phyloP scores from a whole-genome alignment of 2,113 vertebrate species.

The Crotalus horridus region DNA sequence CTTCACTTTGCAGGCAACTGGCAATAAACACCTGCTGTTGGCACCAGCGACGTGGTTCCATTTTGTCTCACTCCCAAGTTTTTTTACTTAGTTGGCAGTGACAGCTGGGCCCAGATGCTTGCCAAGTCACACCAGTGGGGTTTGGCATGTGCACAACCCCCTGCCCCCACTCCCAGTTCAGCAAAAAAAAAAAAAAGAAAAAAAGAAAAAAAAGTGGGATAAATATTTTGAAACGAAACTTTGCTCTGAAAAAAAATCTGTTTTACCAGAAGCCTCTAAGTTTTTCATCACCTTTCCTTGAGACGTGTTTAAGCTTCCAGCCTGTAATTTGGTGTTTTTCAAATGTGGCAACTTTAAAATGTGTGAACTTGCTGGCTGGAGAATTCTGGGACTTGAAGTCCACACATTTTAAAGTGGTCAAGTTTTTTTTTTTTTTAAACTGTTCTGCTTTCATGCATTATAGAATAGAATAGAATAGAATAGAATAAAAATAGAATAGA shows the following conservation, averaged over 20 bases:
- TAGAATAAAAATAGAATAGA: too few relatives aligned
- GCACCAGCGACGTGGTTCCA: not conserved
- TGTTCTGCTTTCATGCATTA: not conserved
- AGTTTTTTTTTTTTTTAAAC: not conserved
- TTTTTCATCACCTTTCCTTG: not conserved
- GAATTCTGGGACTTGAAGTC: not conserved
- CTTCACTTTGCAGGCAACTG: constrained; percentile 1
- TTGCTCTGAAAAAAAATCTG: not conserved
- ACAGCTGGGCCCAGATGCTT: not conserved
- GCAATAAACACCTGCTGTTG: constrained; percentile 28
- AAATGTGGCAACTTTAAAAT: too few relatives aligned
- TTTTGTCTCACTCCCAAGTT: not conserved
- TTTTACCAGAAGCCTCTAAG: not conserved
- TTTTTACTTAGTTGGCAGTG: not conserved
- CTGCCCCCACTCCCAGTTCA: not conserved
- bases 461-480: not conserved
- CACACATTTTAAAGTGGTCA: not conserved
- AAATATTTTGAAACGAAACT: not conserved
- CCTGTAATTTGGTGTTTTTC: not conserved
- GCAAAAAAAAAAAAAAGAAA: not conserved
- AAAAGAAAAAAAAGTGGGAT: not conserved
- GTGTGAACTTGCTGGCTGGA: not conserved
- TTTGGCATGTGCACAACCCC: too few relatives aligned
- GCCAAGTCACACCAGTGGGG: not conserved
- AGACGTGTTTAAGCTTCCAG: not conserved